Base-by-base conservation (phyloP, 2,888 invertebrate species). In the Drosophila cyrtoloma region DNA sequence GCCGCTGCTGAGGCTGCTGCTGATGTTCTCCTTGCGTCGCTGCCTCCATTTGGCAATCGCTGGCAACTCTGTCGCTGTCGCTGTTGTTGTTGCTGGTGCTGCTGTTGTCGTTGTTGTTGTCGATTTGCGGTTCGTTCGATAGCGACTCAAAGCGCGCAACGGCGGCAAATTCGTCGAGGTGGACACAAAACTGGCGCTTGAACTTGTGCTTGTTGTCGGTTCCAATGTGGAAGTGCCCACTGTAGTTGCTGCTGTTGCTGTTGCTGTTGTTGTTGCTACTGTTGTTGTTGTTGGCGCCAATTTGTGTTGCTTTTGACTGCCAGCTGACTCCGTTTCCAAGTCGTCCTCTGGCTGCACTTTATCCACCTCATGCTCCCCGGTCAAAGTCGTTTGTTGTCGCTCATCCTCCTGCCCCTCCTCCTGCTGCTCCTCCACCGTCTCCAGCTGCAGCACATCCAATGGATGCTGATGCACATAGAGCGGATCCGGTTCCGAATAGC, bases 401-500 rank as follows among this genome's bases (percentile, higher is more conserved):
- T 75, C 91, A 92, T 58, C 92, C 7, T 47, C 53, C 9, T 39
- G 75, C n/a, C 32, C 68, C 28, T 42, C 52, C 7, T 51, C 39
- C 47, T 22, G 6, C 3, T 69, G 42, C 5, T 30, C 52, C 16
- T 57, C 6, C 0, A 51, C 47, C 16, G 53, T 44, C 14, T 86
- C 75, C 33, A 71, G 19, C 4, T 81, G 80, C 28, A 87, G 51
- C 26, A 84, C 79, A 73, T 84, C 75, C 5, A 73, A 59, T 9
- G 88, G 78, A 67, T 89, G 81, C 58, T 89, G 80, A 52, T 86
- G 81, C 44, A 82, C 75, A 73, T 94, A 94, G 44, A 94, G 84
- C 7, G 94, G 94, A 93, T 94, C 94, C 30, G 93, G 93, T 76
- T 94, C 94, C 0, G 94, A 94, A 79, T 93, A 95, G 57, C 92